phyloP scores from a whole-genome alignment of 92 coral and sea anemone genomes.

The Epizoanthus ramosus region DNA sequence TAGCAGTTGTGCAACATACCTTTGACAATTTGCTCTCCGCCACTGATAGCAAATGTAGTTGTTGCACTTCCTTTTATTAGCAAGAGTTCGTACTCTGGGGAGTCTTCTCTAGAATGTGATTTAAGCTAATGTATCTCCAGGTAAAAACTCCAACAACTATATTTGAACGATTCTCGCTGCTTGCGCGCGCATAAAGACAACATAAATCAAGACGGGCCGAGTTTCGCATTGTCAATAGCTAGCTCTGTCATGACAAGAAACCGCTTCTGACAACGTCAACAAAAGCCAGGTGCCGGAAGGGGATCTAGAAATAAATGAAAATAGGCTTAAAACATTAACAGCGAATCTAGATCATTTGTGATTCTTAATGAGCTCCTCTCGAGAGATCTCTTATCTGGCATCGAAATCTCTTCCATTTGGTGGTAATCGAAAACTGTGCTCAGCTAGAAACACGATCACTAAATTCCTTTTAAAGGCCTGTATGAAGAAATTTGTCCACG shows the following conservation, averaged over 20 bases:
- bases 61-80: not conserved
- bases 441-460: not conserved
- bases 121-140: not conserved
- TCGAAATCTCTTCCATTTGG: not conserved
- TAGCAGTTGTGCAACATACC: conserved; percentile 25
- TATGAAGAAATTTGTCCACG: not conserved
- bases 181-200: conserved; percentile 44
- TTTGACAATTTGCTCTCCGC: not conserved
- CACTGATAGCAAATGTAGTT: not conserved
- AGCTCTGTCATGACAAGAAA: conserved; percentile 7
- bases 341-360: not conserved
- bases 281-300: conserved; percentile 45
- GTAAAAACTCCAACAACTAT: conserved; percentile 2
- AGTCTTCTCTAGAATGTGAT: not conserved
- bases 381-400: conserved; percentile 11
- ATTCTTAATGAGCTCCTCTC: conserved; percentile 4
- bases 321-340: conserved; percentile 22
- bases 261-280: conserved; percentile 36
- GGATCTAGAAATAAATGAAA: conserved; percentile 37
- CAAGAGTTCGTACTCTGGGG: no score
- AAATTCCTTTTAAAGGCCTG: not conserved
- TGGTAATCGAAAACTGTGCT: no score
- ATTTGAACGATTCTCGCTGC: not conserved
- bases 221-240: conserved; percentile 41
- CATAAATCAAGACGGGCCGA: not conserved